Evolutionary conservation across 1,140 invertebrate genomes (phyloP), one percentile per base, ranked within the genome.

Genomic region (Antheraea mylitta): DNA sequence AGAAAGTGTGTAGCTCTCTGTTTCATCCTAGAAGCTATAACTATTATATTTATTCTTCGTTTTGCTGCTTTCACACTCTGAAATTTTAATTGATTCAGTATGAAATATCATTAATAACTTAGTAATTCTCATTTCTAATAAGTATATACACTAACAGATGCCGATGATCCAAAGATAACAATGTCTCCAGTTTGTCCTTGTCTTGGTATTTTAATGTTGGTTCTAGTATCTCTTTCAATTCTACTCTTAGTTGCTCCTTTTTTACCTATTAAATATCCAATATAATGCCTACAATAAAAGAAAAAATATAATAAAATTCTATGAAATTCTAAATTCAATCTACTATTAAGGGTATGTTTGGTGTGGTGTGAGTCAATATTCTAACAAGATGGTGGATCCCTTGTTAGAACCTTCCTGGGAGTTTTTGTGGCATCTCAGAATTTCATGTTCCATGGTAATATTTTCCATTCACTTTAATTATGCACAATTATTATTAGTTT

Each of bases 1-100:
- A 97, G 81, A 83, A 98, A 98, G 92, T 98, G 97, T 38, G 96
- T 98, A 38, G 93, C 91, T 3, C 75, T 89, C 69, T 95, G 85
- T 79, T 94, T 96, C 72, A 94, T 94, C 60, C 95, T 93, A 11
- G 94, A 94, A 67, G 94, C 92, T 69, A 94, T 93, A 0, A 96
- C 93, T 58, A 97, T 91, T 53, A 96, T 83, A 71, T 96, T 30
- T 30, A 30, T 30, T 30, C 22, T 30, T 30, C 22, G 22, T 30
- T 30, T 30, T 30, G 22, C 22, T 93, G 94, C 94, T 75, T 93
- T 87, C 0, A 97, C 93, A 86, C 90, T 93, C 87, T 94, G 92
- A 58, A 85, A 77, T 2, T 36, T 70, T 66, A 38, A 22, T 22
- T 30, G 4, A 30, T 30, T 30, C 1, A 30, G 1, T 30, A 30